Conservation (phyloP, 2,113 vertebrate species). For the Myotis brandtii region DNA sequence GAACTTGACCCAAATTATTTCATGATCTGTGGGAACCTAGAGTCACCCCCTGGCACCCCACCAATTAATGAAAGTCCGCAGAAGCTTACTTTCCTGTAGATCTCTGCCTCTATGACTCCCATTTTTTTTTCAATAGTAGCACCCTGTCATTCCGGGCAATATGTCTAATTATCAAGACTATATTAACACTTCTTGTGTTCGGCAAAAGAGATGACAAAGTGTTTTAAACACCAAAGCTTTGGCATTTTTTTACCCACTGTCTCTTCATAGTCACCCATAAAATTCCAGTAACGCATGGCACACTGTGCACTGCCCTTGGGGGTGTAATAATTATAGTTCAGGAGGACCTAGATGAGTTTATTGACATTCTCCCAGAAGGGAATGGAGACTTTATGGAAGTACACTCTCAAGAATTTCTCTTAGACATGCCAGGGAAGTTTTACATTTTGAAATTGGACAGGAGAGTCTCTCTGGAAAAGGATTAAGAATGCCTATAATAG, state of each 20-base stretch:
- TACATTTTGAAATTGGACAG: slow-evolving; percentile 5
- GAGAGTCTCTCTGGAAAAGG: not conserved
- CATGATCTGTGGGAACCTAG: not conserved
- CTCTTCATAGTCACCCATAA: not conserved
- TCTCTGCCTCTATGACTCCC: not conserved
- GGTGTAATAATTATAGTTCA: not conserved
- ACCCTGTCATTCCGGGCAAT: not conserved
- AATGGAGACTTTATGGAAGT: not conserved
- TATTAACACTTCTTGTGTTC: not conserved
- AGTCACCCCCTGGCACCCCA: not conserved
- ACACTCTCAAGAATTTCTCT: not conserved
- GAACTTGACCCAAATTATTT: not conserved
- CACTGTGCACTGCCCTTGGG: not conserved
- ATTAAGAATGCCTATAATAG: not conserved
- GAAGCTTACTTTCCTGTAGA: not conserved
- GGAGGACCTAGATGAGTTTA: not conserved
- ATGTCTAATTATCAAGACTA: not conserved
- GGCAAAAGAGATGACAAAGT: not conserved
- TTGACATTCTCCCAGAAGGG: not conserved
- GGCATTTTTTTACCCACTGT: not conserved
- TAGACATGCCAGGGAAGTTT: not conserved
- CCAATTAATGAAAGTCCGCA: not conserved
- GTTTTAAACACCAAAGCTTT: not conserved
- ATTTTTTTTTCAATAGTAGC: not conserved
- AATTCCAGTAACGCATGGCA: not conserved